These are phyloP conservation scores for Drosophila seguyi DNA, from an alignment of 1,140 invertebrate species.

Conservation along the genomic window DNA sequence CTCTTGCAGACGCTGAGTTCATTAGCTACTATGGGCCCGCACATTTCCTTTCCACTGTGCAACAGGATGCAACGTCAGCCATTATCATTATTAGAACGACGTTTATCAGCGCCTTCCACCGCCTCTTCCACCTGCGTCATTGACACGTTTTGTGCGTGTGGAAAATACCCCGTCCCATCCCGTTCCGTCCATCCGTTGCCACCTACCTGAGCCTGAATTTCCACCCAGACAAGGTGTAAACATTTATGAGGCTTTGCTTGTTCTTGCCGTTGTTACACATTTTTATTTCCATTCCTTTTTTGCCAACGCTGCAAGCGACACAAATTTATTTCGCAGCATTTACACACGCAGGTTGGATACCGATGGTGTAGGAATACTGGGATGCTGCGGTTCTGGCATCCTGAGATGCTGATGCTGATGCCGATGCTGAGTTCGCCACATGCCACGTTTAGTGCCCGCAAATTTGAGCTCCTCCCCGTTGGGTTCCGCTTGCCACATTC, in stretches of 20 bases:
- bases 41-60: conserved; percentile 58
- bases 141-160: conserved; percentile 70
- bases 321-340: conserved; percentile 81
- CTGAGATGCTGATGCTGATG: conserved; percentile 29
- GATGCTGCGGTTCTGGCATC: conserved; percentile 9
- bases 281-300: conserved; percentile 48
- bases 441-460: conserved; percentile 78
- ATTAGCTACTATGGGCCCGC: conserved; percentile 29
- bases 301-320: conserved; percentile 72
- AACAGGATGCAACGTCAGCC: conserved; percentile 56
- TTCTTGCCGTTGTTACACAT: conserved; percentile 49
- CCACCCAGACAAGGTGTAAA: conserved; percentile 72
- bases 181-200: background rate
- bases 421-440: conserved; percentile 58
- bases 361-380: conserved; percentile 10
- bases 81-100: conserved; percentile 75
- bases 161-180: background rate
- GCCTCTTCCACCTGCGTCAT: conserved; percentile 48
- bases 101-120: conserved; percentile 53
- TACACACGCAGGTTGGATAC: conserved; percentile 58
- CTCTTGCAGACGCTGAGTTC: conserved; percentile 17
- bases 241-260: conserved; percentile 71
- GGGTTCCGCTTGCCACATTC: conserved; percentile 51
- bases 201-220: conserved; percentile 30
- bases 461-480: conserved; percentile 64